Evolutionary conservation across 1,140 invertebrate species (phyloP).

Genomic region (Hylaeus volcanicus): DNA sequence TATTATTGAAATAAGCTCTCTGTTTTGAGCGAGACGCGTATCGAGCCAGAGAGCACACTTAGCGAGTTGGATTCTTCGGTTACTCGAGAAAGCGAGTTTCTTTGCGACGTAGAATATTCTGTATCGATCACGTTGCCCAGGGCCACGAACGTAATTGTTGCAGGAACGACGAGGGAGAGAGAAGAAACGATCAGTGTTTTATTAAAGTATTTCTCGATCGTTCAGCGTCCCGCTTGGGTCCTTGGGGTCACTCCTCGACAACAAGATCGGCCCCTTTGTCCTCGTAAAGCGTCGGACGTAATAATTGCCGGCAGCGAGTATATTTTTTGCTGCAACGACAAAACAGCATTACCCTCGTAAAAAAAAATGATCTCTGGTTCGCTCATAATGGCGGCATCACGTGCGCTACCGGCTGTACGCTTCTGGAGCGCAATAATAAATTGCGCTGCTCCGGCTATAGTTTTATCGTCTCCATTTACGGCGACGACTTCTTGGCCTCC

Average conservation of each 20-base stretch:
- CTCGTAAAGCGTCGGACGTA: slow-evolving; percentile 32
- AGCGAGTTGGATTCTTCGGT: neutral
- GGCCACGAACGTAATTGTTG: slow-evolving; percentile 28
- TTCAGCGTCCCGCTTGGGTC: neutral
- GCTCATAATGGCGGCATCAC: slow-evolving; percentile 48
- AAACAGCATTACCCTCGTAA: slow-evolving; percentile 52
- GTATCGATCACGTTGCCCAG: neutral
- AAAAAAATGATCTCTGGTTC: neutral
- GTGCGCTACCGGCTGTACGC: slow-evolving; percentile 11
- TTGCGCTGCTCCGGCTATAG: slow-evolving; percentile 55
- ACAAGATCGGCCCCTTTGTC: slow-evolving; percentile 18
- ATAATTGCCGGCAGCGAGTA: slow-evolving; percentile 48
- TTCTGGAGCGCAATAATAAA: slow-evolving; percentile 53
- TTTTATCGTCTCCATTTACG: slow-evolving; percentile 63
- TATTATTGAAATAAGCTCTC: neutral
- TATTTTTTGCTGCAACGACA: slow-evolving; percentile 41
- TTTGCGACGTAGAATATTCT: neutral
- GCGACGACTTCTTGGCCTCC: slow-evolving; percentile 11
- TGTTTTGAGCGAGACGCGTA: too few relatives aligned
- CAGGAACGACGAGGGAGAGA: neutral
- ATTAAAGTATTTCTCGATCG: slow-evolving; percentile 45
- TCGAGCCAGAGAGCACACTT: neutral
- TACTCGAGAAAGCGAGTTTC: neutral
- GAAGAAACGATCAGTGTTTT: slow-evolving; percentile 21
- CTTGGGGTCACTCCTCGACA: neutral